These are phyloP conservation scores for Oryzaephilus surinamensis DNA, from an alignment of 1,140 invertebrate species.

Conservation along the genomic window DNA sequence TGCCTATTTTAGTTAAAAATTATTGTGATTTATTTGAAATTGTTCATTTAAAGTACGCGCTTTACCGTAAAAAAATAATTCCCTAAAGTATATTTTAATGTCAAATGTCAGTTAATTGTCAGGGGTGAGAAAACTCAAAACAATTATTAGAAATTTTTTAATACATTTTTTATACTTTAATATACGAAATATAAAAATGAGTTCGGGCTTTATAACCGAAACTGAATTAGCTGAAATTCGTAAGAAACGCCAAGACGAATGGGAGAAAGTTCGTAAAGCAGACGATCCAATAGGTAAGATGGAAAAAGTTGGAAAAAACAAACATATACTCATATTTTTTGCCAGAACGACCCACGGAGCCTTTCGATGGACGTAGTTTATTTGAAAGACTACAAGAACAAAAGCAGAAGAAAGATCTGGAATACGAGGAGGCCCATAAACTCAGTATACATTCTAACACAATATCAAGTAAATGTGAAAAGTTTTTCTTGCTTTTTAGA, in stretches of 20 bases:
- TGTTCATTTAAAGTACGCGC: too few relatives aligned
- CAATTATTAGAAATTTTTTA: constrained; percentile 2
- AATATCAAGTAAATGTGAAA: background rate
- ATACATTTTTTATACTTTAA: background rate
- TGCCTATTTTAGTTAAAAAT: too few relatives aligned
- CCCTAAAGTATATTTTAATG: constrained; percentile 2
- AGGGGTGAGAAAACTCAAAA: background rate
- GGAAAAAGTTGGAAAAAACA: background rate
- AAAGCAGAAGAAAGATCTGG: constrained; percentile 78
- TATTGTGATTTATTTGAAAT: too few relatives aligned
- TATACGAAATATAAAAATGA: constrained; percentile 46
- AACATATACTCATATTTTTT: constrained; percentile 10
- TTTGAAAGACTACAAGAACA: constrained; percentile 87
- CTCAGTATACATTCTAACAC: constrained; percentile 60
- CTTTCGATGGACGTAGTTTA: constrained; percentile 69
- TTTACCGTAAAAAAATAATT: too few relatives aligned
- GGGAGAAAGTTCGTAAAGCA: constrained; percentile 82
- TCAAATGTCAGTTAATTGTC: background rate
- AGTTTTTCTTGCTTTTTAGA: constrained; percentile 46
- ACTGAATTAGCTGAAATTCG: constrained; percentile 70
- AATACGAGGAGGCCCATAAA: constrained; percentile 91
- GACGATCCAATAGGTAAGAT: constrained; percentile 75
- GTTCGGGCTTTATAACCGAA: constrained; percentile 82
- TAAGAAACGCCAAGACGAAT: constrained; percentile 78
- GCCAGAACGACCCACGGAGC: constrained; percentile 75